Base-by-base conservation (phyloP, 2,113 vertebrate genomes). In the Cyanistes caeruleus region DNA sequence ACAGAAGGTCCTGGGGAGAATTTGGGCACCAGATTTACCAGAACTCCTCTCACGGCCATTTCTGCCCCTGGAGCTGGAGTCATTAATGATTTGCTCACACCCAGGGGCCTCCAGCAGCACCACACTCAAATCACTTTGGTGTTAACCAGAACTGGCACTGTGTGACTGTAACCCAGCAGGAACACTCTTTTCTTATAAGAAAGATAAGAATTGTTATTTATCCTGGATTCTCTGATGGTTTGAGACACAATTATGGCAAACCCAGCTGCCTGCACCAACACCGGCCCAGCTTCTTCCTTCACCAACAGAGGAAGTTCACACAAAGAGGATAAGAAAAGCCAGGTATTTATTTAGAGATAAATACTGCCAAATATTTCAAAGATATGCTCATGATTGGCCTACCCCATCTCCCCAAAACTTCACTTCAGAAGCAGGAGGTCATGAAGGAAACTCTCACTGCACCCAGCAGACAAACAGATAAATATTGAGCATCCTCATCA, bases 51-150 rank as follows among this genome's bases (percentile, higher is more conserved):
- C 43, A 4, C 0, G 1, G 63, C 17, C n/a, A 11, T 30, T 86
- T 28, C 59, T 69, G 48, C 25, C 31, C 46, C 39, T 8, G 19
- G n/a, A 41, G 35, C 41, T 73, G 30, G n/a, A 56, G 69, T 25
- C 41, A 33, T 37, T 6, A 4, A 10, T 25, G 8, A 31, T 39
- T 5, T 37, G n/a, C n/a, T 67, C 51, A 27, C 13, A 60, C 0
- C 23, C 53, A 28, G 9, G 0, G 19, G 20, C 53, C 55, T 60
- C 44, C 70, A 77, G 46, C 63, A 30, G 10, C 25, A n/a, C 1
- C n/a, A 23, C 1, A 0, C 1, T 28, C 30, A 68, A 53, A 68
- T 19, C 6, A 18, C 23, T 13, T 5, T 35, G 43, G 30, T 46
- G 19, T 10, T 23, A 17, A 21, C 27, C 69, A 51, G 35, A 69